phyloP scores from a whole-genome alignment of 2,888 invertebrate species.

The Drosophila bunnanda region DNA sequence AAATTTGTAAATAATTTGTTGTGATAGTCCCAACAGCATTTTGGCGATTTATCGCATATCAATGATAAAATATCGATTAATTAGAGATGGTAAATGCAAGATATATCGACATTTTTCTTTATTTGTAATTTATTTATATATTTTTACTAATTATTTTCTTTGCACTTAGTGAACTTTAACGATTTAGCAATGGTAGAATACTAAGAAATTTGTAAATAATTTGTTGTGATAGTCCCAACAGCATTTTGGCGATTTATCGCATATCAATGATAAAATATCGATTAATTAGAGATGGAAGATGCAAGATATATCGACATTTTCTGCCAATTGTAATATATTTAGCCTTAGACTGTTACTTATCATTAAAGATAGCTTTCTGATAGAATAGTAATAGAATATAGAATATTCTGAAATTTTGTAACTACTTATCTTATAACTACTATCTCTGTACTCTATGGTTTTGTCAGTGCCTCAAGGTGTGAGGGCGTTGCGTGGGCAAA shows the following conservation, averaged over 20 bases:
- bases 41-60: no score
- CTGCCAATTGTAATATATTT: neutral
- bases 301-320: neutral
- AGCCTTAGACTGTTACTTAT: neutral
- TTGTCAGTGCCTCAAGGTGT: conserved; percentile 6
- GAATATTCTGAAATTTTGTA: neutral
- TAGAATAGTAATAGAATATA: neutral
- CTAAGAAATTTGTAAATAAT: no score
- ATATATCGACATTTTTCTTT: neutral
- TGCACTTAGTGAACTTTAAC: no score
- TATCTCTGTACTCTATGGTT: neutral
- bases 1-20: no score
- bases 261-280: no score
- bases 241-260: no score
- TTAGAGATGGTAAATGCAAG: neutral
- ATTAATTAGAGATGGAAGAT: neutral
- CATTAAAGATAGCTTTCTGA: neutral
- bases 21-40: no score
- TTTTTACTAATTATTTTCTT: no score
- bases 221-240: no score
- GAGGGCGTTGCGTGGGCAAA: conserved; percentile 31
- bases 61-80: no score
- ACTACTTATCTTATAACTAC: neutral
- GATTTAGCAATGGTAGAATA: no score
- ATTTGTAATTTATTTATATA: neutral